Base-by-base conservation (phyloP, 2,113 vertebrate species). In the Struthio camelus region DNA sequence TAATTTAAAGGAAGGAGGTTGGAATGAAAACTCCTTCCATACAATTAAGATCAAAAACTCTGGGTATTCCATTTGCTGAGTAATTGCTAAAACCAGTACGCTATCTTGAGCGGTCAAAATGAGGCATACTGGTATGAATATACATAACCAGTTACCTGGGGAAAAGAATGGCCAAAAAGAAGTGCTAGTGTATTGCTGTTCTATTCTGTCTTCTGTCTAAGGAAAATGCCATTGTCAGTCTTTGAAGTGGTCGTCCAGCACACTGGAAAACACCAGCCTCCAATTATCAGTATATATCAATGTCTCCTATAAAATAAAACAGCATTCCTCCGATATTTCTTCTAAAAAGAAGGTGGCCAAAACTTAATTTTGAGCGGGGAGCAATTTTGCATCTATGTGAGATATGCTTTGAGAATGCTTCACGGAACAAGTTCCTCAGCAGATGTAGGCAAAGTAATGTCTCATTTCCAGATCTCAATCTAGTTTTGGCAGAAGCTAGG, bases 381-480 rank as follows among this genome's bases (percentile, higher is more conserved):
- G n/a, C 12, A 77, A 59, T 88, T 96, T 96, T 96, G 80, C 85
- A 92, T 95, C 7, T n/a, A 75, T 12, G 62, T 27, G 27, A 94
- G 90, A 94, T 95, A 96, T 1, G 28, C 64, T 85, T 87, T 67
- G 53, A 54, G 54, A 93, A 91, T 23, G 44, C n/a, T 88, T 73
- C 87, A 72, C 40, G 85, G 76, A 95, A 95, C 90, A 85, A 95
- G 92, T 96, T 96, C 64, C 59, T 93, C 94, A 92, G 96, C 94
- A 95, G 85, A 95, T 0, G 1, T 11, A 95, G 90, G 93, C 94
- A 97, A 97, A 95, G 34, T 67, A 95, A 85, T 1, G 5, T 73
- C 82, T 91, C 25, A 32, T 20, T 95, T 95, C 92, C 76, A 95
- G 85, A 88, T 94, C 82, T 91, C 71, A 83, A 42, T 95, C 82